Conservation (phyloP, 2,888 invertebrate genomes). For the Drosophila lacicola region DNA sequence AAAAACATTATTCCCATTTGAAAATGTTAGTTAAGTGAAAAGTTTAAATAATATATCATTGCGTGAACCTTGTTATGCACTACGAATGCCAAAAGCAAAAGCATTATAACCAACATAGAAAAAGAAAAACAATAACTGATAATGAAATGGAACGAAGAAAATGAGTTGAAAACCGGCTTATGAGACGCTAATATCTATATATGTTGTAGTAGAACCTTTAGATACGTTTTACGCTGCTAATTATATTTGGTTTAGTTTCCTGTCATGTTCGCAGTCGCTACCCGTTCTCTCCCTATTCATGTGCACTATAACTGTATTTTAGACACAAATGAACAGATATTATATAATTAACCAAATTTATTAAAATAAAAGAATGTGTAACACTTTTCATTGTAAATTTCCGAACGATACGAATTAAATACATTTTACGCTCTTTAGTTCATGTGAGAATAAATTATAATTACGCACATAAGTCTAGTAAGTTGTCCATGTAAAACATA, state of each 20-base stretch:
- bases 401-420: conserved; percentile 45
- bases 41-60: conserved; percentile 38
- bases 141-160: conserved; percentile 18
- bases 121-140: conserved; percentile 30
- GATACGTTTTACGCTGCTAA: conserved; percentile 60
- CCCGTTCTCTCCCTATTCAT: conserved; percentile 14
- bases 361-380: conserved; percentile 52
- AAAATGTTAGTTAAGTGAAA: conserved; percentile 44
- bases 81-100: conserved; percentile 57
- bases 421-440: conserved; percentile 50
- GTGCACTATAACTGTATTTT: conserved; percentile 52
- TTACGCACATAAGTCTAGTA: conserved; percentile 66
- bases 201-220: conserved; percentile 69
- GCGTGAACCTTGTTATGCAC: conserved; percentile 56
- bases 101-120: conserved; percentile 31
- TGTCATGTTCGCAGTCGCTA: conserved; percentile 18
- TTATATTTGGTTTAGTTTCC: conserved; percentile 50
- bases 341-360: conserved; percentile 58
- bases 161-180: conserved; percentile 55
- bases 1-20: conserved; percentile 31
- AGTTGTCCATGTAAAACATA: conserved; percentile 67
- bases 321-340: conserved; percentile 66
- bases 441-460: conserved; percentile 58
- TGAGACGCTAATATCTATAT: conserved; percentile 74
- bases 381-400: conserved; percentile 67